Conservation (phyloP, 2,888 invertebrate genomes). For the Eueremaeus valkanovi region DNA sequence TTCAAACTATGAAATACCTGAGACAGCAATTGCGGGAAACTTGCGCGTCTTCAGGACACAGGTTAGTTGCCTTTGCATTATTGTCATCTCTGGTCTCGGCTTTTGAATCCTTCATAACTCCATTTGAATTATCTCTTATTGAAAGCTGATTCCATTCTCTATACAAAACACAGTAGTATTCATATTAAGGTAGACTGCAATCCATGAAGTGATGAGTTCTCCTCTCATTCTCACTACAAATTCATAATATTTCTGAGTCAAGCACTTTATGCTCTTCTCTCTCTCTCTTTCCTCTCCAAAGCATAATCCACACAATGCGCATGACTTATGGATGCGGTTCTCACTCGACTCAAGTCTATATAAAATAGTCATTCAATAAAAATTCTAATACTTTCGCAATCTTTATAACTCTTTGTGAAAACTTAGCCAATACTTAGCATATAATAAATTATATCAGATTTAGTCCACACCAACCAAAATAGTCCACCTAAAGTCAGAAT, state of each 20-base stretch:
- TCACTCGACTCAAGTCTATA: too few relatives aligned
- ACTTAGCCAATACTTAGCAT: too few relatives aligned
- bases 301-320: neutral
- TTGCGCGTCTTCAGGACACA: neutral
- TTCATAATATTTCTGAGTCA: too few relatives aligned
- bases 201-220: neutral
- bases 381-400: too few relatives aligned
- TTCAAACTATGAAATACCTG: neutral
- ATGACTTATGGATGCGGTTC: neutral
- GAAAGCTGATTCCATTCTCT: neutral
- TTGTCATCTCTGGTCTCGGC: neutral
- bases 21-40: neutral
- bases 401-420: too few relatives aligned
- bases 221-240: neutral
- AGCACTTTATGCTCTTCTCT: too few relatives aligned
- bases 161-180: too few relatives aligned
- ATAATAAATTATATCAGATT: too few relatives aligned
- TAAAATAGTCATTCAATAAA: too few relatives aligned
- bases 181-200: too few relatives aligned
- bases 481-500: too few relatives aligned
- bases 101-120: conserved; percentile 1
- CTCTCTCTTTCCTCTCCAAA: neutral
- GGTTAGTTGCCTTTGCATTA: neutral
- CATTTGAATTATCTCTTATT: neutral
- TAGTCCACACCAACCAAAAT: too few relatives aligned